phyloP scores from a whole-genome alignment of 2,113 vertebrate genomes.

The Crotalus horridus region DNA sequence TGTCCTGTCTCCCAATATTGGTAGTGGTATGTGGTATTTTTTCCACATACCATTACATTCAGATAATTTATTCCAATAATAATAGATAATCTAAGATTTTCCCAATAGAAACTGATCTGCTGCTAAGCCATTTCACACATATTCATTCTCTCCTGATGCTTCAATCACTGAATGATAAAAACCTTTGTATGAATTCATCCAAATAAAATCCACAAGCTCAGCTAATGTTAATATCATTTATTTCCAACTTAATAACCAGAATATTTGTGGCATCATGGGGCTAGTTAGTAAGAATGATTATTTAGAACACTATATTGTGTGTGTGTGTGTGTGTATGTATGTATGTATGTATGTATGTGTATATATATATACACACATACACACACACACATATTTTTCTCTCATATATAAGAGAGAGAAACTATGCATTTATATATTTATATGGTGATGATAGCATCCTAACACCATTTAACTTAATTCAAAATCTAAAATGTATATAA shows the following conservation, averaged over 20 bases:
- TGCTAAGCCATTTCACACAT: background rate
- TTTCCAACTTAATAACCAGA: background rate
- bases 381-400: background rate
- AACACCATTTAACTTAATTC: background rate
- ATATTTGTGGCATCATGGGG: background rate
- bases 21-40: too few species aligned
- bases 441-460: background rate
- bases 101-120: background rate
- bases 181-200: background rate
- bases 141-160: background rate
- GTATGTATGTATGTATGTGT: too few species aligned
- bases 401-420: background rate
- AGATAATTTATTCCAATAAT: too few species aligned
- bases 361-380: too few species aligned
- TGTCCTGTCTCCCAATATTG: too few species aligned
- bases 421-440: background rate
- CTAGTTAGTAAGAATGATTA: background rate
- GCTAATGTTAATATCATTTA: background rate
- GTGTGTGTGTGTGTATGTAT: too few species aligned
- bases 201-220: background rate
- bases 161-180: too few species aligned
- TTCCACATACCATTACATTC: too few species aligned
- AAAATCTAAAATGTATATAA: background rate
- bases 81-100: background rate
- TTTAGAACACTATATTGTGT: background rate